Conservation (phyloP, 2,888 invertebrate genomes). For the Mystacides longicornis region DNA sequence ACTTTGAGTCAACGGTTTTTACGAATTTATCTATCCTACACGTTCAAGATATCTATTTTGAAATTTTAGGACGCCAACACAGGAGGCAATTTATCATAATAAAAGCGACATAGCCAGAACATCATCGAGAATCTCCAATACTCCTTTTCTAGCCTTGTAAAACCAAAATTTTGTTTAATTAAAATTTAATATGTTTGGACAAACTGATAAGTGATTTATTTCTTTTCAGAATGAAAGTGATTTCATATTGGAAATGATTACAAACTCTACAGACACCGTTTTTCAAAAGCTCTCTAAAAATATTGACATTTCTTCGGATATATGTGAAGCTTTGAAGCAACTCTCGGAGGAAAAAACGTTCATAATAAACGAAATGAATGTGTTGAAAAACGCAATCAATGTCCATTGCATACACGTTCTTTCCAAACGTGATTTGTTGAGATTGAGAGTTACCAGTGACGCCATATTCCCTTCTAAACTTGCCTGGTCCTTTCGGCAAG, state of each 20-base stretch:
- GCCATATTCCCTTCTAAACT: conserved; percentile 5
- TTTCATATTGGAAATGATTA: conserved; percentile 7
- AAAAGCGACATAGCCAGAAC: too few species aligned
- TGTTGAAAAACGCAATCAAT: neutral
- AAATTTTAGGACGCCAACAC: too few species aligned
- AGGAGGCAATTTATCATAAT: too few species aligned
- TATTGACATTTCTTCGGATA: neutral
- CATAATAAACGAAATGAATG: conserved; percentile 3
- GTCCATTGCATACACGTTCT: neutral
- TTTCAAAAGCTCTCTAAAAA: neutral
- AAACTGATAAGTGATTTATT: too few species aligned
- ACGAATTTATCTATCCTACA: too few species aligned
- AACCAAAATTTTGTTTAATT: too few species aligned
- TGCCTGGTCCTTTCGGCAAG: conserved; percentile 2
- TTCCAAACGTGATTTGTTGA: neutral
- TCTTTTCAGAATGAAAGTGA: neutral
- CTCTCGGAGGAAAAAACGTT: conserved; percentile 1
- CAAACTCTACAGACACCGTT: conserved; percentile 5
- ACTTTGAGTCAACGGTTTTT: too few species aligned
- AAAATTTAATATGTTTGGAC: too few species aligned
- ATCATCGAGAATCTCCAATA: too few species aligned
- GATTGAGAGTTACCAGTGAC: conserved; percentile 1
- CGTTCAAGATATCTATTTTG: too few species aligned
- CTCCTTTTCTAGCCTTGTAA: too few species aligned
- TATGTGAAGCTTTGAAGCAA: neutral